Base-by-base conservation (phyloP, 2,113 vertebrate species). In the Rhinolophus ferrumequinum region DNA sequence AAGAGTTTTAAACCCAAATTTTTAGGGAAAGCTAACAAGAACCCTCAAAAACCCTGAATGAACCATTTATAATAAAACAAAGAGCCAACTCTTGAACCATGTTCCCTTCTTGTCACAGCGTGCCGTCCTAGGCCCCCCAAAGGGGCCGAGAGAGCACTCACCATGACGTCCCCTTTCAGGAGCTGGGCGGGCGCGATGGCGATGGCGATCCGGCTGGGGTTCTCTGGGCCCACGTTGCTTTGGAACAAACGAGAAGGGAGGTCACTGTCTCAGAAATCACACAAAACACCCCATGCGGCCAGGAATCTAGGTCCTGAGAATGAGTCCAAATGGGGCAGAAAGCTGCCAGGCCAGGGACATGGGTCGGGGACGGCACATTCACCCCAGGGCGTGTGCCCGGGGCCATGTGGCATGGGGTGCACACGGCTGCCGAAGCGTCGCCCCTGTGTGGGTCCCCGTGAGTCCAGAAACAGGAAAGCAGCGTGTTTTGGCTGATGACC, bases 141-240 rank as follows among this genome's bases (percentile, higher is more conserved):
- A 2, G 21, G 70, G 21, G 70, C 10, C 3, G 5, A 50, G 41
- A 1, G 0, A 3, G 21, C 62, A 98, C 99, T 98, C 98, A 99
- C 99, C 99, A 99, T 99, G 97, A 99, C 98, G 96, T 99, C 99
- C 90, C 99, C 99, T 97, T 99, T 99, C 82, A 99, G 98, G 62
- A 99, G 99, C 98, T 99, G 99, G 15, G 99, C 99, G 10, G 99
- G 99, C 90, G 99, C 99, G 41, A 99, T 97, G 58, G 97, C 98
- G 72, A 99, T 99, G 97, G 98, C 99, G 93, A 99, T 97, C 83
- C 98, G 98, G 98, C 98, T 99, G 92, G 99, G 98, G 97, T 99
- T 99, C 90, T 99, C 99, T 58, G 99, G 97, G 73, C 99, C 98
- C 24, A 99, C 80, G 2, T 98, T 99, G 98, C 99, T 99, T 97